A percentile compares a stretch with the other conserved stretches of the same genome.
phyloP scores from a whole-genome alignment of 2,797 vertebrate genomes.

The Phalloptychus januarius region DNA sequence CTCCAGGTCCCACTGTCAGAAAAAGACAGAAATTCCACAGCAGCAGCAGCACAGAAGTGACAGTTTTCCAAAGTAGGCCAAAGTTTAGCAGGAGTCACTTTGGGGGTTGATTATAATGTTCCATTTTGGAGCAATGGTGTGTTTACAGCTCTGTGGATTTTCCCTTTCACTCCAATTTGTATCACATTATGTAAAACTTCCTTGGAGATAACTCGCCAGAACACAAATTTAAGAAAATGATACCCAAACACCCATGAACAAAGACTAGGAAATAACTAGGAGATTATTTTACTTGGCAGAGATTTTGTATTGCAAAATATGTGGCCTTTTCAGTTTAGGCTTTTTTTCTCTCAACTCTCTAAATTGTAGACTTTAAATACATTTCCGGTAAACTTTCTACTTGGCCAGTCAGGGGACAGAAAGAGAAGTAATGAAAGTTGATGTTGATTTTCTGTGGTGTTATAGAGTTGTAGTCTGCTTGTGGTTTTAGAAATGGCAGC shows the following conservation, averaged over 20 bases:
- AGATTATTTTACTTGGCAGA: slow-evolving; percentile 25
- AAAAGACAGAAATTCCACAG: slow-evolving; percentile 36
- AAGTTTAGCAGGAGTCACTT: slow-evolving; percentile 62
- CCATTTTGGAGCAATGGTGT: slow-evolving; percentile 39
- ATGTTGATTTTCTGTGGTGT: no score
- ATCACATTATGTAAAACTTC: slow-evolving; percentile 64
- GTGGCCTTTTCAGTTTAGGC: slow-evolving; percentile 3
- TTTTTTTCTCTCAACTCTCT: no score
- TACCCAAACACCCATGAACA: slow-evolving; percentile 39
- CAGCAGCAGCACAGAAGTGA: slow-evolving; percentile 46
- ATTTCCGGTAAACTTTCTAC: no score
- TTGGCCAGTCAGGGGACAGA: neutral
- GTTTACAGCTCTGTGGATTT: slow-evolving; percentile 56
- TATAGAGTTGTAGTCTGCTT: no score
- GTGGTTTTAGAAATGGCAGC: no score
- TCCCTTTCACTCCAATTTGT: slow-evolving; percentile 60
- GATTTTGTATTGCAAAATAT: slow-evolving; percentile 16
- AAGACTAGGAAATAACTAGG: slow-evolving; percentile 32
- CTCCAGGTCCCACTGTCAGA: slow-evolving; percentile 70
- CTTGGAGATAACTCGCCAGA: slow-evolving; percentile 36
- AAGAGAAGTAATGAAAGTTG: no score
- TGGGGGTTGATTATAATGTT: slow-evolving; percentile 56
- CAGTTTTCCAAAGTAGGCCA: slow-evolving; percentile 66
- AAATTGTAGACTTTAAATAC: no score
- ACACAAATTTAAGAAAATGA: slow-evolving; percentile 22